Evolutionary conservation across 2,888 invertebrate genomes (phyloP).

Genomic region (Galeruca laticollis): DNA sequence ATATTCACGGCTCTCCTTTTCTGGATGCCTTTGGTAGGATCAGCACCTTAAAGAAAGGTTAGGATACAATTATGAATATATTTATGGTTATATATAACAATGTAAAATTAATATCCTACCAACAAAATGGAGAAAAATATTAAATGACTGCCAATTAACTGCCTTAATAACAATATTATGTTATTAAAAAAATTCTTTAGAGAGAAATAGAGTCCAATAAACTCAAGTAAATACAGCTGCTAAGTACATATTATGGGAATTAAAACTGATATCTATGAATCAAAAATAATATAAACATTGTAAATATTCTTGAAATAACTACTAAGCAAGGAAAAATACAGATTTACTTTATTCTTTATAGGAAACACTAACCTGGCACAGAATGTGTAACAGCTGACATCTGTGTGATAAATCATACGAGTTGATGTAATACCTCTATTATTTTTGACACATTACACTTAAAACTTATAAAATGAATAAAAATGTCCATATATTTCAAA

Average conservation of each 20-base stretch:
- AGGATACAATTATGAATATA: constrained; percentile 34
- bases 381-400: constrained; percentile 71
- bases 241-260: background rate
- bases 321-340: background rate
- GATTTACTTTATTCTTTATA: background rate
- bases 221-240: background rate
- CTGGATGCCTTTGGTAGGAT: constrained; percentile 84
- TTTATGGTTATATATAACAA: background rate
- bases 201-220: background rate
- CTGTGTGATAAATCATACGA: constrained; percentile 66
- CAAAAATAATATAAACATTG: background rate
- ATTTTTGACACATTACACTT: constrained; percentile 51
- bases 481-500: constrained; percentile 42
- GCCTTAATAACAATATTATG: background rate
- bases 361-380: constrained; percentile 66
- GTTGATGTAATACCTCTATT: constrained; percentile 53
- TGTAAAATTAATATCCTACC: background rate
- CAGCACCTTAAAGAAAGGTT: constrained; percentile 73
- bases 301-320: constrained; percentile 5
- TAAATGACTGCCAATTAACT: background rate
- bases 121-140: background rate
- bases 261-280: background rate
- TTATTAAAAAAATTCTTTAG: background rate
- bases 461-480: constrained; percentile 44
- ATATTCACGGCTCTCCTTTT: constrained; percentile 84